Conservation (phyloP, 2,797 vertebrate species). For the Sparus aurata region DNA sequence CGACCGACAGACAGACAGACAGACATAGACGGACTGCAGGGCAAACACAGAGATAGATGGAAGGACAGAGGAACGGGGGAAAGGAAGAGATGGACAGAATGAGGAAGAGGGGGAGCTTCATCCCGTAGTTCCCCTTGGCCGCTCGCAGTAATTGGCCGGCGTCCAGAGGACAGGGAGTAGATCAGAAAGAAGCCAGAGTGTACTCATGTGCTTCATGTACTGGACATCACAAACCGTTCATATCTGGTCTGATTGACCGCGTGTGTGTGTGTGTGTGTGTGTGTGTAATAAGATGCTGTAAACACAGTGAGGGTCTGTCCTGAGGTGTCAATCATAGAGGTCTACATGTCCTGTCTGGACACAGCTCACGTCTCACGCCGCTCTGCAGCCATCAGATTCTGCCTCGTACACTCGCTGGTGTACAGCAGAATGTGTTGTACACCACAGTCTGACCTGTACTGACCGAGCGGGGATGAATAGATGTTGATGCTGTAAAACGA, state of each 20-base stretch:
- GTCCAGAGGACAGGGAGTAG: conserved; percentile 69
- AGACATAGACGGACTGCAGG: conserved; percentile 31
- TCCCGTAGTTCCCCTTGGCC: conserved; percentile 68
- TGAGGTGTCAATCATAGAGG: conserved; percentile 59
- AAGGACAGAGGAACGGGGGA: conserved; percentile 7
- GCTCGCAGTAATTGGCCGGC: conserved; percentile 78
- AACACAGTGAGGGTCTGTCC: conserved; percentile 53
- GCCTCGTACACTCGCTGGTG: conserved; percentile 5
- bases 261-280: conserved; percentile 18
- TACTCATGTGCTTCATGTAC: conserved; percentile 77
- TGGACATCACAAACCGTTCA: conserved; percentile 73
- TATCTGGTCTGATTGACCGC: conserved; percentile 42
- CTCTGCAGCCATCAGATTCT: conserved; percentile 25
- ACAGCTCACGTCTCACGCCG: conserved; percentile 33
- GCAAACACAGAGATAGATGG: conserved; percentile 29
- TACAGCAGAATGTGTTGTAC: background rate
- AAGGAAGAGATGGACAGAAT: conserved; percentile 54
- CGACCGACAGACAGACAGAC: conserved; percentile 35
- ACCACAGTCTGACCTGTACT: background rate
- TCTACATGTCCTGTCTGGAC: conserved; percentile 38
- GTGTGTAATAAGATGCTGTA: conserved; percentile 42
- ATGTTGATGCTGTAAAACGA: background rate
- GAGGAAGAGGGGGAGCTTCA: conserved; percentile 47
- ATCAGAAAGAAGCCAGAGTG: conserved; percentile 70
- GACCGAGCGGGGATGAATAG: background rate